These are phyloP conservation scores for Troglohyphantes excavatus DNA, from an alignment of 2,888 invertebrate species.

Conservation along the genomic window DNA sequence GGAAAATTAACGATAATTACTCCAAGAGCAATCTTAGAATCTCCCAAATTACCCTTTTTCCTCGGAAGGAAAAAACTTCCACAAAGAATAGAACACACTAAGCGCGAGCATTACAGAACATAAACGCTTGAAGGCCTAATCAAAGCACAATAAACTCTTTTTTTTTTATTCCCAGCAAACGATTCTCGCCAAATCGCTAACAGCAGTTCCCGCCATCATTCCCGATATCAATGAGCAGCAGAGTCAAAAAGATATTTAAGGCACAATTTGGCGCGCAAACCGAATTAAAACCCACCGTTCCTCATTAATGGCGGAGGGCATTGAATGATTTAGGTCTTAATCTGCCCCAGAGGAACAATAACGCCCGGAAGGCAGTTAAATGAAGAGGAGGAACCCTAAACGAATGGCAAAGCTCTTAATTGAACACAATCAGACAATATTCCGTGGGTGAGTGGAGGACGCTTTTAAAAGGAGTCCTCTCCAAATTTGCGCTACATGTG, in stretches of 20 bases:
- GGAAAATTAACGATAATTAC: neutral
- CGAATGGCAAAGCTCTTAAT: slow-evolving; percentile 72
- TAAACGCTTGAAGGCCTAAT: slow-evolving; percentile 20
- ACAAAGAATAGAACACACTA: neutral
- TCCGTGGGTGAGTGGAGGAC: slow-evolving; percentile 32
- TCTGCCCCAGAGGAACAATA: slow-evolving; percentile 67
- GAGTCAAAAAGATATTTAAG: slow-evolving; percentile 66
- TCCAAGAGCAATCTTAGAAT: neutral
- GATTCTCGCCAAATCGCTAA: slow-evolving; percentile 52
- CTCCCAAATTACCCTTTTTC: neutral
- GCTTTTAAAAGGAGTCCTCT: slow-evolving; percentile 44
- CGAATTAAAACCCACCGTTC: slow-evolving; percentile 63
- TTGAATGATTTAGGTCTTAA: slow-evolving; percentile 75
- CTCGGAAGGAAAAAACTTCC: neutral
- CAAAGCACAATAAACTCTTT: slow-evolving; percentile 25
- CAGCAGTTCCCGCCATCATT: slow-evolving; percentile 14
- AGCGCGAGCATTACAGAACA: neutral
- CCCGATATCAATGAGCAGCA: slow-evolving; percentile 57
- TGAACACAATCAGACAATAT: slow-evolving; percentile 77
- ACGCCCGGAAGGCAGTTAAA: slow-evolving; percentile 64
- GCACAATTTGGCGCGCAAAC: slow-evolving; percentile 70
- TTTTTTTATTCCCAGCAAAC: slow-evolving; percentile 14
- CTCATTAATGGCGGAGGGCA: slow-evolving; percentile 57
- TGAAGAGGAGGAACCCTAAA: slow-evolving; percentile 59
- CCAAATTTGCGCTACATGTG: slow-evolving; percentile 20